A percentile compares a stretch with the other conserved stretches of the same genome.
Evolutionary conservation across 2,888 invertebrate species (phyloP).

Genomic region (Hemistola chrysoprasaria): DNA sequence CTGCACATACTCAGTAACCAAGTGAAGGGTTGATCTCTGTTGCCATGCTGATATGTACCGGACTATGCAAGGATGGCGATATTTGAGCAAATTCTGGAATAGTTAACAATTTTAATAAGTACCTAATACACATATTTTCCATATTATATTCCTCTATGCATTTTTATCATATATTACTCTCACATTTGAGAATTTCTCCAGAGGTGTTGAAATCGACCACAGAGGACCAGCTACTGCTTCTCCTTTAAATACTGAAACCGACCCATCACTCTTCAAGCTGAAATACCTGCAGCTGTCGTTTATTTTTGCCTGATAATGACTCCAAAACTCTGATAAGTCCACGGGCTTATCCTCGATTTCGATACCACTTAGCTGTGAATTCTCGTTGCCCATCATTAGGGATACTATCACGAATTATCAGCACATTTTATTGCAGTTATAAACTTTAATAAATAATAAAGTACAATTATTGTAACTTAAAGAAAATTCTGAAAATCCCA

Average conservation of each 20-base stretch:
- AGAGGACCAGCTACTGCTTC: constrained; percentile 85
- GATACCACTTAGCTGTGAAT: constrained; percentile 86
- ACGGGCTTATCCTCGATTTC: constrained; percentile 89
- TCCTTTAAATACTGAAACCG: constrained; percentile 89
- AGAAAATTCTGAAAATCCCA: no score
- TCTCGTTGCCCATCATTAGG: constrained; percentile 89
- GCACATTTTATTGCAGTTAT: constrained; percentile 7
- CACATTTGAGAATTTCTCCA: constrained; percentile 91
- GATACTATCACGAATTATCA: constrained; percentile 9
- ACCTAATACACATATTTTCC: no score
- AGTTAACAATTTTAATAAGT: constrained; percentile 30
- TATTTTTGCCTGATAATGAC: constrained; percentile 85
- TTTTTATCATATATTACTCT: constrained; percentile 27
- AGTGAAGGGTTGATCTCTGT: constrained; percentile 87
- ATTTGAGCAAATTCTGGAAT: constrained; percentile 90
- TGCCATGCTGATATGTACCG: constrained; percentile 92
- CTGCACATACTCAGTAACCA: constrained; percentile 91
- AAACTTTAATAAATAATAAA: no score
- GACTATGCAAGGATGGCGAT: constrained; percentile 93
- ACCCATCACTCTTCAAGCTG: constrained; percentile 79
- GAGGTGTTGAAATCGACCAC: constrained; percentile 85
- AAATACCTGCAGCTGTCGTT: constrained; percentile 79
- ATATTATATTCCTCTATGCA: no score
- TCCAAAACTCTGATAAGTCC: constrained; percentile 91
- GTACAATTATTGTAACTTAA: no score